phyloP scores from a whole-genome alignment of 2,888 invertebrate species.

The Crioceris asparagi region DNA sequence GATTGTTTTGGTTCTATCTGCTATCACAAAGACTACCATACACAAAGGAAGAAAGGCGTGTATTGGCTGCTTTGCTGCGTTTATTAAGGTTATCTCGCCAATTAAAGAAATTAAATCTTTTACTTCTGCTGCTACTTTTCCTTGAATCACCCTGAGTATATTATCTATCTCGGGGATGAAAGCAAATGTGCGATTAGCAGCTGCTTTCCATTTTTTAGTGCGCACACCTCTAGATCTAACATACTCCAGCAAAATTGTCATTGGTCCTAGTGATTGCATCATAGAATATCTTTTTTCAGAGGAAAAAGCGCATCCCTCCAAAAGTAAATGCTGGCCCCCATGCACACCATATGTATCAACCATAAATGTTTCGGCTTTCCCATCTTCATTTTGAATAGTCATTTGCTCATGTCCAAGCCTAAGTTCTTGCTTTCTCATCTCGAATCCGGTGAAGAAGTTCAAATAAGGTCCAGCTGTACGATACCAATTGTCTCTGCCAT shows the following conservation, averaged over 20 bases:
- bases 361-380: slow-evolving; percentile 2
- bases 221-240: no score
- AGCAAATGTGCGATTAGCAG: no score
- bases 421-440: slow-evolving; percentile 10
- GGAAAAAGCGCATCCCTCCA: slow-evolving; percentile 17
- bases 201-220: no score
- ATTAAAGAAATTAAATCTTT: no score
- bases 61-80: no score
- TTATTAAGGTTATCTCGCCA: no score
- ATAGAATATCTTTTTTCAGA: slow-evolving; percentile 18
- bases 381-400: slow-evolving; percentile 12
- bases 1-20: no score
- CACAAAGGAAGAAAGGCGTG: no score
- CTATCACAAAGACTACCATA: no score
- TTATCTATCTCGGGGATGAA: neutral
- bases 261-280: slow-evolving; percentile 20
- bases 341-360: slow-evolving; percentile 14
- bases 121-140: no score
- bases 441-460: slow-evolving; percentile 11
- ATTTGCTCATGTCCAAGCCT: slow-evolving; percentile 14
- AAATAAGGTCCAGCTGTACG: slow-evolving; percentile 14
- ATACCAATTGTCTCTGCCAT: slow-evolving; percentile 13
- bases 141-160: no score
- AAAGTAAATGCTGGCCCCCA: slow-evolving; percentile 15
- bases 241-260: no score